Evolutionary conservation across 2,888 invertebrate species (phyloP), one percentile per base, ranked within the genome.

Genomic region (Kuschelorhynchus macadamiae): DNA sequence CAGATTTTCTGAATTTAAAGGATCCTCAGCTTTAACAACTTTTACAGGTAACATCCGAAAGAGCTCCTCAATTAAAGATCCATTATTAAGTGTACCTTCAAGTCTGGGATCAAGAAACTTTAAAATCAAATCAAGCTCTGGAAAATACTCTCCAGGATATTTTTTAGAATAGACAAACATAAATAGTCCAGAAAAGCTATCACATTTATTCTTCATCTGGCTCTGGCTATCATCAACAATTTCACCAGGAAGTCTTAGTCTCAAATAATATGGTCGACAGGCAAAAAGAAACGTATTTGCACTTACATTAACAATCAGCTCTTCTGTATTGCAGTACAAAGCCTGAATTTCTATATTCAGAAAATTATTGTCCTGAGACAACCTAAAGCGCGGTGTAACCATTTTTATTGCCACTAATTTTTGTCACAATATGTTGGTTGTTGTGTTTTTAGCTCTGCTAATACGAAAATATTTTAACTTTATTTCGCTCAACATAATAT

Each of bases 201-300:
- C 87, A 79, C 93, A 95, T 0, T 88, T 87, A 14, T 91, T 91
- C 68, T 87, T 87, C n/a, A n/a, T n/a, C n/a, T n/a, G n/a, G 0
- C 90, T 90, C 33, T 70, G 73, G 50, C 91, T 91, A 82, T 91
- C 89, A 76, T 94, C 93, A n/a, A 88, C 81, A 14, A 95, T 88
- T 75, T 86, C 85, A 3, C 92, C 92, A 5, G 94, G 92, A 32
- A 95, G 83, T 67, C 88, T 87, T 21, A 94, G 83, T 72, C 90
- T 87, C 42, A 96, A 84, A 80, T 92, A 95, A 82, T 96, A 96
- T 0, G 96, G 96, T 39, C 90, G 89, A 3, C 94, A 93, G 53
- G 88, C 89, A 82, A 96, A 96, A 67, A 92, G 85, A 77, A 95
- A 92, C 75, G 90, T 89, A 73, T 88, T 86, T 47, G 89, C 91